phyloP scores from a whole-genome alignment of 2,888 invertebrate species.

The Diloba caeruleocephala region DNA sequence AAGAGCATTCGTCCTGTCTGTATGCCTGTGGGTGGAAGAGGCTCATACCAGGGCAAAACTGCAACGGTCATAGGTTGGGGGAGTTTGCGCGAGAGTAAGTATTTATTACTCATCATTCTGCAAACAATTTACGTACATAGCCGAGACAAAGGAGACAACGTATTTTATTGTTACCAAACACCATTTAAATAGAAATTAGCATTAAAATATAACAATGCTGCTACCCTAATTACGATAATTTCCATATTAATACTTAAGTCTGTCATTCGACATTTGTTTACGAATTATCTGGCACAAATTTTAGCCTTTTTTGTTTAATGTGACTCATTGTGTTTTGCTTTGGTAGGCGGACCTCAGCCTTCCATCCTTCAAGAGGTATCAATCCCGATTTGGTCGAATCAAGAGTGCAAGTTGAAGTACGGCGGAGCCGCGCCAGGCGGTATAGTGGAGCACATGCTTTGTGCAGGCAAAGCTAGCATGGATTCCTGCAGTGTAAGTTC shows the following conservation, averaged over 20 bases:
- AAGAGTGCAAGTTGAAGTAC: slow-evolving; percentile 93
- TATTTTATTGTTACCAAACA: neutral
- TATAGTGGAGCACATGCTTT: slow-evolving; percentile 96
- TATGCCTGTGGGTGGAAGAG: slow-evolving; percentile 90
- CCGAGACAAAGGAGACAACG: slow-evolving; percentile 7
- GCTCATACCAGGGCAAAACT: slow-evolving; percentile 90
- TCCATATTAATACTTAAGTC: neutral
- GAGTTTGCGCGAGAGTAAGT: slow-evolving; percentile 93
- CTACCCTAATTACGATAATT: neutral
- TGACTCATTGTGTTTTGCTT: slow-evolving; percentile 11
- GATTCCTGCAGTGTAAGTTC: slow-evolving; percentile 95
- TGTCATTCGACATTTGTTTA: slow-evolving; percentile 6
- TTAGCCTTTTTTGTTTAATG: neutral
- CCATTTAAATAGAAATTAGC: slow-evolving; percentile 13
- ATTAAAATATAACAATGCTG: slow-evolving; percentile 4
- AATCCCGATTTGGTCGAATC: slow-evolving; percentile 95
- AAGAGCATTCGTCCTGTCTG: slow-evolving; percentile 94
- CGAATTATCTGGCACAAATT: neutral
- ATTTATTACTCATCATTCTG: slow-evolving; percentile 6
- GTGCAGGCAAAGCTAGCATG: slow-evolving; percentile 94
- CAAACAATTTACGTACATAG: slow-evolving; percentile 6
- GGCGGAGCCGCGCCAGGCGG: slow-evolving; percentile 96
- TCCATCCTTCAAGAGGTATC: slow-evolving; percentile 94
- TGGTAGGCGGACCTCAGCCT: slow-evolving; percentile 93
- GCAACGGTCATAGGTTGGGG: slow-evolving; percentile 97